These are phyloP conservation scores for Hemibagrus guttatus DNA, from an alignment of 2,797 vertebrate genomes.

Conservation along the genomic window DNA sequence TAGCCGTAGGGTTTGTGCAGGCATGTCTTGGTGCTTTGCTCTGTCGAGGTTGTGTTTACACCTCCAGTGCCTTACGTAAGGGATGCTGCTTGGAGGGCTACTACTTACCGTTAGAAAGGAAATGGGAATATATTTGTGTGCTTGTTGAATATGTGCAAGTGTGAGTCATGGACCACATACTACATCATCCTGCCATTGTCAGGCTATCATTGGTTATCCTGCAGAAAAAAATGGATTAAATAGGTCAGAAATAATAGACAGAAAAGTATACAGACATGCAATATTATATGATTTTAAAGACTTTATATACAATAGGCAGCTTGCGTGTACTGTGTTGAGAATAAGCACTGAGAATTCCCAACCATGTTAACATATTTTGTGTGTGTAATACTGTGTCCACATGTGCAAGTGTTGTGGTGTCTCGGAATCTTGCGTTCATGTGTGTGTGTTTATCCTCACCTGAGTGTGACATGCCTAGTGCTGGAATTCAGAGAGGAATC, in stretches of 20 bases:
- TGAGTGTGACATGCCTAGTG: slow-evolving; percentile 56
- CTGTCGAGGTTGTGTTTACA: slow-evolving; percentile 30
- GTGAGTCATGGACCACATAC: slow-evolving; percentile 14
- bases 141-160: slow-evolving; percentile 1
- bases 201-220: neutral
- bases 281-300: neutral
- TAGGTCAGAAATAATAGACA: neutral
- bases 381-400: slow-evolving; percentile 17
- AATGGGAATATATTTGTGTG: slow-evolving; percentile 31
- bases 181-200: neutral
- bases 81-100: slow-evolving; percentile 47
- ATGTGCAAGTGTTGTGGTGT: slow-evolving; percentile 28
- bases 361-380: neutral
- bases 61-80: slow-evolving; percentile 60
- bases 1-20: slow-evolving; percentile 33
- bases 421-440: slow-evolving; percentile 45
- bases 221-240: neutral
- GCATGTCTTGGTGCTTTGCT: slow-evolving; percentile 21
- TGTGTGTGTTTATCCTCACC: slow-evolving; percentile 53
- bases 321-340: no score
- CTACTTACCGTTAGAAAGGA: slow-evolving; percentile 52
- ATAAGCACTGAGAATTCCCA: no score
- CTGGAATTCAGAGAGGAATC: slow-evolving; percentile 47
- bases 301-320: neutral
- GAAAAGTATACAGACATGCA: neutral